Percentiles rank a stretch among this genome's conserved stretches.
Evolutionary conservation across 2,797 vertebrate species (phyloP).

Genomic region (Tragopan temminckii): DNA sequence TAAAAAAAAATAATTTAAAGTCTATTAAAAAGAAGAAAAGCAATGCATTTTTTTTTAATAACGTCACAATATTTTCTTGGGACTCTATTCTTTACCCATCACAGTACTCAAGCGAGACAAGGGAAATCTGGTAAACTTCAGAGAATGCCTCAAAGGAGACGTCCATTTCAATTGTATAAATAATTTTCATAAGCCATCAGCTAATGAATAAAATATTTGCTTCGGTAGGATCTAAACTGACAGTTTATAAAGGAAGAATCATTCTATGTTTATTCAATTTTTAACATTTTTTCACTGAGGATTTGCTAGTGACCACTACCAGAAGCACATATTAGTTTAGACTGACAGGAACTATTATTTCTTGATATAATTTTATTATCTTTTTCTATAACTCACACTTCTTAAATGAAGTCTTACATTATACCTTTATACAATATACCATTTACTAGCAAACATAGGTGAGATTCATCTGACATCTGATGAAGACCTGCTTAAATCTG

Average conservation of each 20-base stretch:
- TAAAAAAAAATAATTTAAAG: constrained; percentile 75
- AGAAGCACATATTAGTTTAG: neutral
- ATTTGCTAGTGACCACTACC: neutral
- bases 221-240: neutral
- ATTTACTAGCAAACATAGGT: neutral
- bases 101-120: neutral
- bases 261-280: neutral
- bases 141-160: neutral
- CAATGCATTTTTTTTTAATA: neutral
- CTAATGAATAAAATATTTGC: neutral
- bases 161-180: neutral
- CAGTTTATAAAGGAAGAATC: neutral
- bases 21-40: neutral
- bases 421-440: neutral
- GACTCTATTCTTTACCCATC: neutral
- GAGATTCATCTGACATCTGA: neutral
- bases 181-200: neutral
- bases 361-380: neutral
- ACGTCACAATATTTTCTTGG: neutral
- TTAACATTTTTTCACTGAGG: neutral
- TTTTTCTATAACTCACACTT: neutral
- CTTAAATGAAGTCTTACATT: neutral
- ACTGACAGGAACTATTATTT: neutral
- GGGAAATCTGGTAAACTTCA: neutral
- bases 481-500: neutral